Conservation (phyloP, 2,888 invertebrate genomes). For the Diarsia rubi region DNA sequence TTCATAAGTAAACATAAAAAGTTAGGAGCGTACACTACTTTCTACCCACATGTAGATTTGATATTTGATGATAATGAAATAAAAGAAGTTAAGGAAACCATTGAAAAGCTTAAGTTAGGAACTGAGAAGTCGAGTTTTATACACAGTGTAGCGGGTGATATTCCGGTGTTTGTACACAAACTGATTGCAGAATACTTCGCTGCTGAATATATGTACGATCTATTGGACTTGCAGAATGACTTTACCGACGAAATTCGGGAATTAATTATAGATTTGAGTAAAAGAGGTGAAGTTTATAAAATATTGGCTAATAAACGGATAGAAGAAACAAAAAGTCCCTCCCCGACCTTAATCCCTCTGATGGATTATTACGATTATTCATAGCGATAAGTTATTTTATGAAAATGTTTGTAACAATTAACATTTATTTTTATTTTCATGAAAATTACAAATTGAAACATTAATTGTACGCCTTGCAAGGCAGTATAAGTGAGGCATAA, state of each 20-base stretch:
- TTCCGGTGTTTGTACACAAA: background rate
- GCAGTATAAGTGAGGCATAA: too few relatives aligned
- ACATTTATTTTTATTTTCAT: too few relatives aligned
- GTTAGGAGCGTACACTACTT: slow-evolving; percentile 1
- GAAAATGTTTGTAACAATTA: too few relatives aligned
- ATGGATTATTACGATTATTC: too few relatives aligned
- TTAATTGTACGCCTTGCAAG: too few relatives aligned
- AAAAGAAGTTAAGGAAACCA: background rate
- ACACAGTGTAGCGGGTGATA: background rate
- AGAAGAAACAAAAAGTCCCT: too few relatives aligned
- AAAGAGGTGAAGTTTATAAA: background rate
- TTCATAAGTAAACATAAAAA: background rate
- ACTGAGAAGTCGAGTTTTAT: background rate
- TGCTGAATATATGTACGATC: background rate
- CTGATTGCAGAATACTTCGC: slow-evolving; percentile 2
- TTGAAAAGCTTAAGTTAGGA: background rate
- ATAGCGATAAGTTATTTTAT: too few relatives aligned
- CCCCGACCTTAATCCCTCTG: too few relatives aligned
- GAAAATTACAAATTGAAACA: too few relatives aligned
- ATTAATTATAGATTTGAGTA: background rate
- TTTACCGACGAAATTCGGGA: background rate
- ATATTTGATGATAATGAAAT: slow-evolving; percentile 4
- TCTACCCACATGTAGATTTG: background rate
- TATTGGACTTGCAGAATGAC: background rate
- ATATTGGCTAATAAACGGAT: background rate